phyloP scores from a whole-genome alignment of 2,797 vertebrate species.

The Choloepus didactylus region DNA sequence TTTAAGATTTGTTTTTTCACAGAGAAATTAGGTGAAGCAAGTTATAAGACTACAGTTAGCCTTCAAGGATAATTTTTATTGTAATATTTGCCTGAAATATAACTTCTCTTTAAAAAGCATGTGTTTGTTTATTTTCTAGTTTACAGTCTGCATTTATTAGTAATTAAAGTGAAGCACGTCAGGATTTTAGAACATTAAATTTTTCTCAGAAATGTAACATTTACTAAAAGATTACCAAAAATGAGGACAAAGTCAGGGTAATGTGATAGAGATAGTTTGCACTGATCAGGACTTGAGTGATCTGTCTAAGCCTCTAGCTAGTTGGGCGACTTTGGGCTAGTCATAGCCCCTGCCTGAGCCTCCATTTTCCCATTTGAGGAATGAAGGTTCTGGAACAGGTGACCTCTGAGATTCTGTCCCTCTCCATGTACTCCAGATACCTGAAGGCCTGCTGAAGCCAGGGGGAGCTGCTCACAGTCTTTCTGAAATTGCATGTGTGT shows the following conservation, averaged over 20 bases:
- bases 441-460: neutral
- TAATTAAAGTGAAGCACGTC: neutral
- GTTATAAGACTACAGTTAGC: neutral
- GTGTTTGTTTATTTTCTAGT: neutral
- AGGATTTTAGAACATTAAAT: neutral
- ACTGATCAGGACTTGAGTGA: neutral
- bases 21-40: neutral
- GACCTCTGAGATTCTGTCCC: neutral
- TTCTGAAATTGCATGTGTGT: neutral
- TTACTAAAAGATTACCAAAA: conserved; percentile 7
- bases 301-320: no score
- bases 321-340: neutral
- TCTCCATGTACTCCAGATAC: no score
- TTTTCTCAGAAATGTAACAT: conserved; percentile 1
- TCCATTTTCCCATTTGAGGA: neutral
- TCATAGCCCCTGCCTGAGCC: neutral
- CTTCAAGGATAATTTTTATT: neutral
- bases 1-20: neutral
- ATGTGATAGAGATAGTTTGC: neutral
- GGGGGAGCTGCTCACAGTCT: neutral
- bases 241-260: neutral
- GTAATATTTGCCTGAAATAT: neutral
- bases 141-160: neutral
- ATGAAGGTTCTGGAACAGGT: neutral
- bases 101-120: neutral